Base-by-base conservation (phyloP, 2,797 vertebrate species). In the Iguana delicatissima region DNA sequence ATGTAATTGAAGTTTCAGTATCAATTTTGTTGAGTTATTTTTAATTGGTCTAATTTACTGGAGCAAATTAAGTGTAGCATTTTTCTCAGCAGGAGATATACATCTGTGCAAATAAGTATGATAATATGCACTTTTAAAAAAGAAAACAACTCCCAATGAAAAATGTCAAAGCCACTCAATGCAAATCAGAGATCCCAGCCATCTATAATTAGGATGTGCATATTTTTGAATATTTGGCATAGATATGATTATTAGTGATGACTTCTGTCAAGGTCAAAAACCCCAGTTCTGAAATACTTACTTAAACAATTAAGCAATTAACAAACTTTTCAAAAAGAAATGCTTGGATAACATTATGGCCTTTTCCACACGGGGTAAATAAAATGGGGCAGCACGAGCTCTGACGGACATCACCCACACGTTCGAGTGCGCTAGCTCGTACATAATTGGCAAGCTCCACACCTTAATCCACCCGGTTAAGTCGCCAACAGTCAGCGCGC, bases 21-120 rank as follows among this genome's bases (percentile, higher is more conserved):
- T 95, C 87, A 94, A 92, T 96, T 95, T 95, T 93, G 91, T 84
- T 77, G 64, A 91, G 95, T 91, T 94, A 95, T 92, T 96, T 97
- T 97, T 97, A 97, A 97, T 97, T 96, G 94, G 87, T 94, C 88
- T 96, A 96, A 96, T 96, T 97, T 96, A 95, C 96, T 94, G 95
- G 92, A 90, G 93, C 94, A 95, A 97, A 97, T 96, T 95, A 95
- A 95, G 93, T 96, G 91, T 74, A 95, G 93, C 95, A 90, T 88
- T 97, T 95, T 96, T 96, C 94, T 94, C 6, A 24, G 89, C 89
- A 92, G 95, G 95, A 95, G 93, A 74, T 86, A 93, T 64, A 80
- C 86, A 87, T 59, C 88, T 76, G 90, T 93, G 96, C 91, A 95
- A 96, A 95, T 52, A 85, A 86, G 77, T 88, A 91, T 88, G 74